A percentile compares a stretch with the other conserved stretches of the same genome.
Conservation (phyloP, 2,888 invertebrate genomes). For the Lochmaea crataegi region DNA sequence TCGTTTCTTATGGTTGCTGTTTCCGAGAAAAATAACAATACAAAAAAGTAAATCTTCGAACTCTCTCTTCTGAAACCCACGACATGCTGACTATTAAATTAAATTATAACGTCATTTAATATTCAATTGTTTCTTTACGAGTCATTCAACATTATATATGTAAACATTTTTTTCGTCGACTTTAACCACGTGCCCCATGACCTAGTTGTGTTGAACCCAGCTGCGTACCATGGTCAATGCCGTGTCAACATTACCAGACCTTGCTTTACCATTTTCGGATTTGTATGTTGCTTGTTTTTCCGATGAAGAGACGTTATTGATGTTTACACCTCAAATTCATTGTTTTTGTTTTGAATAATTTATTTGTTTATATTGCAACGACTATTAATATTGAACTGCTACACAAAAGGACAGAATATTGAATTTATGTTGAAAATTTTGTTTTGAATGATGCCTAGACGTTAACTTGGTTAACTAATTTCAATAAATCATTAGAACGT, state of each 20-base stretch:
- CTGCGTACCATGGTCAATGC: slow-evolving; percentile 30
- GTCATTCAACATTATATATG: slow-evolving; percentile 32
- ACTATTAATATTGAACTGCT: no score
- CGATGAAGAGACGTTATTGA: not conserved
- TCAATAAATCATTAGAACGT: no score
- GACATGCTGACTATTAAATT: slow-evolving; percentile 13
- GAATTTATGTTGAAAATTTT: no score
- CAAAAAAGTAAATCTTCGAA: slow-evolving; percentile 4
- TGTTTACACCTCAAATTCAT: not conserved
- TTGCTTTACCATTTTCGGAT: slow-evolving; percentile 29
- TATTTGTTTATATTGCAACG: no score
- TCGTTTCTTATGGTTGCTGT: not conserved
- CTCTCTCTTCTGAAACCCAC: slow-evolving; percentile 12
- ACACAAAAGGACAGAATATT: no score
- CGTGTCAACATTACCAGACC: slow-evolving; percentile 25
- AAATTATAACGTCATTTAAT: slow-evolving; percentile 9
- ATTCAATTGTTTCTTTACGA: slow-evolving; percentile 29
- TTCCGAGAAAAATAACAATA: not conserved
- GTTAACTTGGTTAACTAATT: no score
- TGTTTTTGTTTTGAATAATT: not conserved
- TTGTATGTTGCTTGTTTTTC: not conserved
- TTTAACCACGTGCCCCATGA: slow-evolving; percentile 36
- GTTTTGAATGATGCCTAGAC: no score
- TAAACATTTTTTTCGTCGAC: slow-evolving; percentile 25
- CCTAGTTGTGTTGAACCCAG: slow-evolving; percentile 36